These are phyloP conservation scores for Euplexia lucipara DNA, from an alignment of 2,888 invertebrate genomes.

Conservation along the genomic window DNA sequence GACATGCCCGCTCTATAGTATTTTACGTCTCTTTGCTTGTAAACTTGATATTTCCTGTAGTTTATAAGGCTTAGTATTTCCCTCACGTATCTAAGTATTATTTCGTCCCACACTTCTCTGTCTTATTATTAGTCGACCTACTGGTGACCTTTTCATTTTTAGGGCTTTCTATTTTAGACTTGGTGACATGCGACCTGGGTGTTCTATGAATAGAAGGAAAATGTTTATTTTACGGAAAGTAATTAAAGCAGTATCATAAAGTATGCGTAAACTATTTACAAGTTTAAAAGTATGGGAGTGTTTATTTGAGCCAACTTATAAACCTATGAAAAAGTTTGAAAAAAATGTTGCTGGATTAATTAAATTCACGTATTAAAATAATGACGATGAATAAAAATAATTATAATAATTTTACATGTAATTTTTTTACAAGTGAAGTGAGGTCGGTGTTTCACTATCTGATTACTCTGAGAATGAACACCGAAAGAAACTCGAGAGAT, in stretches of 20 bases:
- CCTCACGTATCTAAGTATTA: slow-evolving; percentile 14
- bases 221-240: background rate
- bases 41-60: slow-evolving; percentile 7
- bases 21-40: too few relatives aligned
- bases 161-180: slow-evolving; percentile 26
- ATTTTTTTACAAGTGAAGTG: too few relatives aligned
- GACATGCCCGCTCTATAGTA: too few relatives aligned
- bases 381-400: too few relatives aligned
- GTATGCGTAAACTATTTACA: background rate
- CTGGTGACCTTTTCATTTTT: slow-evolving; percentile 37
- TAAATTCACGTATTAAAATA: too few relatives aligned
- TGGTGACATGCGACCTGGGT: slow-evolving; percentile 13
- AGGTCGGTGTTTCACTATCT: too few relatives aligned
- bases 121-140: slow-evolving; percentile 46
- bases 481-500: too few relatives aligned
- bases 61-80: slow-evolving; percentile 8
- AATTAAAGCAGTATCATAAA: background rate
- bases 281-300: background rate
- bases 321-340: too few relatives aligned
- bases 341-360: too few relatives aligned
- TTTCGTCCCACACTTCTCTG: slow-evolving; percentile 4
- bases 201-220: slow-evolving; percentile 1
- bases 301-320: background rate
- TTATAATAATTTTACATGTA: too few relatives aligned
- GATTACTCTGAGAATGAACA: too few relatives aligned